Evolutionary conservation across 2,888 invertebrate species (phyloP), one percentile per base, ranked within the genome.

Genomic region (Uropetala carovei): DNA sequence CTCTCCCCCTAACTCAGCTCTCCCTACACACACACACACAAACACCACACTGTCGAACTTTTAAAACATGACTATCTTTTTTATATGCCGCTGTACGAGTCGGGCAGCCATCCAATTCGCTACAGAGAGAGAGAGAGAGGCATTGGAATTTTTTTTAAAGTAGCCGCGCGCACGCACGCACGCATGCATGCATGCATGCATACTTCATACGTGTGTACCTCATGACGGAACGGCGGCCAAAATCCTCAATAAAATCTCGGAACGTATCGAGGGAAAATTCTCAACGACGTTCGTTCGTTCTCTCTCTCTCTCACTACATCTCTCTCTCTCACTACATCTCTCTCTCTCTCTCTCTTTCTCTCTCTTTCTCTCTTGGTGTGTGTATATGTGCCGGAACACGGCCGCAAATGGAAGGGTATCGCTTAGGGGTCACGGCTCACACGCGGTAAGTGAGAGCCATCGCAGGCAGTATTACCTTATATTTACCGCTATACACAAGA

Each of bases 381-480:
- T 89, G 89, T 89, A 64, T 89, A 89, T 68, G 68, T 89, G 68
- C 89, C 89, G 89, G 89, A 89, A 68, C 89, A 89, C 60, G 27
- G 89, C 64, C 68, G 16, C 64, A 43, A 43, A 11, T 43, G 64
- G 64, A 14, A 18, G 83, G 83, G 11, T 30, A 82, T 82, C 82
- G 82, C 82, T 43, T 82, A 43, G 82, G 82, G 82, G 59, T 86
- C 30, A 59, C 4, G 60, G 86, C 59, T 30, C 11, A n/a, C 64
- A 60, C 89, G 89, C 43, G 60, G 64, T 89, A 30, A 89, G 27
- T 64, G 89, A 89, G 89, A 60, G 30, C 89, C 60, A 30, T 86
- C 86, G 16, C 56, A 83, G 83, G 83, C 83, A 57, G 14, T 83
- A 83, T 83, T 57, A 57, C 83, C 83, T 43, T 57, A 56, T 83